These are phyloP conservation scores for Coptodon bakossiorum DNA, from an alignment of 2,113 vertebrate genomes.

Conservation along the genomic window DNA sequence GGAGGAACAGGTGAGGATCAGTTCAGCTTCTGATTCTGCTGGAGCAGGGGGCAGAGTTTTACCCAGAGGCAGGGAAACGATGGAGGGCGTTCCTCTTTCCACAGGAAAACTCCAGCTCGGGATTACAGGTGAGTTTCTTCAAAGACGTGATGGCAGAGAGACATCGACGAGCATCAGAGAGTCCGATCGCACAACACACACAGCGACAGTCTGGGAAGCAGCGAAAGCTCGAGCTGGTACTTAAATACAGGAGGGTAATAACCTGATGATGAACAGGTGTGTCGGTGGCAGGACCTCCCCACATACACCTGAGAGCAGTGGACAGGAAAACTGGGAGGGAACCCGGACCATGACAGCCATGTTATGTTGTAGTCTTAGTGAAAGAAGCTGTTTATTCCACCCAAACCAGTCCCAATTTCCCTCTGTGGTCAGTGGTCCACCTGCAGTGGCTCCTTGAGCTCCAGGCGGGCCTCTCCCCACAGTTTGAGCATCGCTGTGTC, in stretches of 20 bases:
- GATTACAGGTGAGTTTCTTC: neutral
- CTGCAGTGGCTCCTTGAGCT: neutral
- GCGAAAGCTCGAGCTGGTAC: neutral
- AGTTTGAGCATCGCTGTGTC: neutral
- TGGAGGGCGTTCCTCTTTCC: neutral
- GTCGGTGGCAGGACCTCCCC: neutral
- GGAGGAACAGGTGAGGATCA: neutral
- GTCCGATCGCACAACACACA: fast-evolving
- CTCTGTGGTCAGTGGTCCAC: fast-evolving
- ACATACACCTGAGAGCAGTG: neutral
- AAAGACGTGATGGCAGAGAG: neutral
- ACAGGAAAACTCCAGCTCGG: neutral
- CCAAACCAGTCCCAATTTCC: neutral
- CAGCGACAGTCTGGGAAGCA: neutral
- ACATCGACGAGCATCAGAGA: neutral
- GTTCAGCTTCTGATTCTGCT: neutral
- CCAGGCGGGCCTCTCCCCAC: neutral
- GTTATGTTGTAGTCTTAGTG: neutral
- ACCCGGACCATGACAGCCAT: neutral
- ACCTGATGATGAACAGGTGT: neutral
- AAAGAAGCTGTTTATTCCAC: neutral
- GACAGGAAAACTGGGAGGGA: neutral
- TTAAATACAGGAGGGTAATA: neutral
- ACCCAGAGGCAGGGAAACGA: neutral
- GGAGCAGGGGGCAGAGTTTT: neutral